Evolutionary conservation across 2,113 vertebrate species (phyloP).

Genomic region (Ploceus nigricollis): DNA sequence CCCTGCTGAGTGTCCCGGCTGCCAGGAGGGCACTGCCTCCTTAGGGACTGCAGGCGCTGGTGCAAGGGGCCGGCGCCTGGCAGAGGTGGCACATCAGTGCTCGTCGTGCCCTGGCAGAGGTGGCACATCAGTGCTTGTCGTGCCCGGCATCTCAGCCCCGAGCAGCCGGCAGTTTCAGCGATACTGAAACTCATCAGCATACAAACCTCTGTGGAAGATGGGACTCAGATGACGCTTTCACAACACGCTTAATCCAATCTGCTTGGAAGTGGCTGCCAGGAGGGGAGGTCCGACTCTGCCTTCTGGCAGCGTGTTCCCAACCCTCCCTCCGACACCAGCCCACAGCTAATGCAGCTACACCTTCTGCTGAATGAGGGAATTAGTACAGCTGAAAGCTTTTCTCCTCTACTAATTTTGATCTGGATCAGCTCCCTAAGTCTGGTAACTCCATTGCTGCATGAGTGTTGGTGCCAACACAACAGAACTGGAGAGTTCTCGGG

Average conservation of each 20-base stretch:
- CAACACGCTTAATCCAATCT: neutral
- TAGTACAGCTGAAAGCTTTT: neutral
- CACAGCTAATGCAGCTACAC: neutral
- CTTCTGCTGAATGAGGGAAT: neutral
- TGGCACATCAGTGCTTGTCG: neutral
- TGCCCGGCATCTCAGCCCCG: neutral
- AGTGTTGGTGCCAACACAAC: neutral
- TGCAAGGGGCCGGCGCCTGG: neutral
- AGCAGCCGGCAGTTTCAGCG: neutral
- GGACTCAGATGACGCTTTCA: neutral
- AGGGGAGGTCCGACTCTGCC: neutral
- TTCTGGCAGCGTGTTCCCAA: neutral
- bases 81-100: no score
- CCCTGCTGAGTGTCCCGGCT: neutral
- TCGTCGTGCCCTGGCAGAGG: no score
- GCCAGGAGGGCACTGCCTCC: neutral
- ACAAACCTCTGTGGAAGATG: neutral
- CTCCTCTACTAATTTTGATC: neutral
- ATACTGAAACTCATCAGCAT: neutral
- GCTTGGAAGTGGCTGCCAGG: neutral
- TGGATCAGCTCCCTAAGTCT: neutral
- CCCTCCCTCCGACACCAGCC: neutral
- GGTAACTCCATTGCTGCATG: neutral
- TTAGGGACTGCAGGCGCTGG: neutral
- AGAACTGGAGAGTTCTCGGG: fast-evolving